Base-by-base conservation (phyloP, 2,888 invertebrate species). In the Tryphoninae sp. region DNA sequence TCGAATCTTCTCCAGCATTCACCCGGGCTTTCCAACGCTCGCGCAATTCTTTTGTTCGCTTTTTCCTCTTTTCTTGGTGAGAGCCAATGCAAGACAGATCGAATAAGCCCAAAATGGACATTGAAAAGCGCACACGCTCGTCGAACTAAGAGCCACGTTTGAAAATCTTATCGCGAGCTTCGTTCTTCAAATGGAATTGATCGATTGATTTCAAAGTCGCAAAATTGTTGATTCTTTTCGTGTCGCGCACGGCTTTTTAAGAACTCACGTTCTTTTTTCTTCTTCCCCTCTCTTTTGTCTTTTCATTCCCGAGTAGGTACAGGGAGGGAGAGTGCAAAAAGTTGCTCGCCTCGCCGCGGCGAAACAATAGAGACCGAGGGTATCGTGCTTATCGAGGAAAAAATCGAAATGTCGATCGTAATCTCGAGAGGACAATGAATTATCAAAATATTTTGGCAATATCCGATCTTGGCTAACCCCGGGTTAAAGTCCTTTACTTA, bases 1-100 rank as follows among this genome's bases (percentile, higher is more conserved):
- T 33, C 33, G 73, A 55, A 73, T 53, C 62, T 62, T 40, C 62
- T 62, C 40, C 22, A 40, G 59, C 49, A 26, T 61, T 61, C 59
- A 11, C 49, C 33, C 40, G 33, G 33, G 1, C 6, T 33, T 33
- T 33, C 33, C 33, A 33, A 33, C 6, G 6, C 33, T 33, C 33
- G 33, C 33, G 33, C 7, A 6, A 33, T 33, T 7, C 33, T 6
- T 33, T 33, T 33, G 0, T 33, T 33, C 33, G 33, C 0, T 33
- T 33, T 33, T 33, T 7, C 0, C 7, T 0, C 1, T 33, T 33
- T 33, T 33, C 6, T 33, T 33, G 33, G 33, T 33, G 33, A 33
- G 33, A 33, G 33, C 33, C 33, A 33, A 33, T 33, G 26, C 26
- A 6, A 33, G 26, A 33, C 0, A 6, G 26, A 33, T 4, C 6